Evolutionary conservation across 2,797 vertebrate genomes (phyloP), one percentile per base, ranked within the genome.

Genomic region (Channallabes apus): DNA sequence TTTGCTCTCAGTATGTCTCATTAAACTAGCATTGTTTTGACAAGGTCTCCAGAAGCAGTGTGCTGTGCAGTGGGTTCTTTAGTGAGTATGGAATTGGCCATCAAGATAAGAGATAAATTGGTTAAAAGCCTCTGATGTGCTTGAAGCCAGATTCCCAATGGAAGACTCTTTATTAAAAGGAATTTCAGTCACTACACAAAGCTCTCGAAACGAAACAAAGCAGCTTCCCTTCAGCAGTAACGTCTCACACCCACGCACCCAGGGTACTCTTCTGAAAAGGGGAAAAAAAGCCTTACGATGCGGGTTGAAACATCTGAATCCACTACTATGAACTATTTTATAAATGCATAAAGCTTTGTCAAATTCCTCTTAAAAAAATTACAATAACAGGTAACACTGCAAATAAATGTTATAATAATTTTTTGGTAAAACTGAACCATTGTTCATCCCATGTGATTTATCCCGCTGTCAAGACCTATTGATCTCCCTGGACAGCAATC

Each of bases 31-130:
- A 64, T 46, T 5, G 27, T 73, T 80, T 85, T 59, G 18, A 27
- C 41, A 11, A 38, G 27, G 18, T 80, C 77, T 41, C 18, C 15
- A 69, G 75, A 69, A 51, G 83, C 56, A 29, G 18, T 3, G n/a
- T 3, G 1, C 24, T 46, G 51, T n/a, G 72, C 72, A 58, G 8
- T 38, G 71, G 27, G 62, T 29, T 86, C 24, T 35, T 82, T n/a
- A 29, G 18, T 51, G 73, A 79, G 32, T 75, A 78, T 65, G 17
- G 72, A 83, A 84, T 54, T 67, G 68, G 22, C 8, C 59, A 62
- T 73, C n/a, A 84, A 75, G 59, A 87, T 72, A 77, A 87, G 90
- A 89, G 91, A 90, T 82, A 89, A 88, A 69, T 88, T 87, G 87
- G 88, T 38, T 85, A 67, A 92, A 89, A 88, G 80, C 38, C 27